Evolutionary conservation across 1,140 invertebrate species (phyloP), one percentile per base, ranked within the genome.

Genomic region (Eriosoma lanigerum): DNA sequence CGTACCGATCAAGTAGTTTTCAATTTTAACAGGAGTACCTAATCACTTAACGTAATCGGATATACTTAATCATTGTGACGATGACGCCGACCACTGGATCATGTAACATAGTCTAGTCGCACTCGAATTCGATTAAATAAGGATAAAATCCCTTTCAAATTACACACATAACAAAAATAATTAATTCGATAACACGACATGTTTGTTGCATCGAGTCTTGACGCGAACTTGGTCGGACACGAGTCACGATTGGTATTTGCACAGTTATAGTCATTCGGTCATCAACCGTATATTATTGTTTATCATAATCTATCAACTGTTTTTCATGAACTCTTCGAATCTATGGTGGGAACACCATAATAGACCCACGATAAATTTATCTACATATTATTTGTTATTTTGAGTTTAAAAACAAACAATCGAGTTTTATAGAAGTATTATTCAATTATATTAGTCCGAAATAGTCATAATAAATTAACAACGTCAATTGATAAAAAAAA

Each of bases 401-500:
- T 29, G 6, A 52, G 10, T 72, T 52, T 3, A n/a, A n/a, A n/a
- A n/a, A 54, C 1, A 54, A 38, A 38, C 10, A 72, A 72, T 52
- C 68, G 46, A 46, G 68, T 72, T 52, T 52, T 29, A 72, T 10
- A 24, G 68, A 10, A n/a, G n/a, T 12, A 29, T 72, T 70, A 21
- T 66, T 44, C 64, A 68, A 48, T 38, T 4, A 38, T 38, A 38
- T 38, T 38, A 38, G 32, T 38, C 32, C 32, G 32, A 8, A 38
- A 38, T n/a, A 38, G 8, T 8, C 3, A 38, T 38, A 38, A 38
- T 38, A 38, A n/a, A n/a, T n/a, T n/a, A n/a, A n/a, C n/a, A n/a
- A n/a, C n/a, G n/a, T n/a, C n/a, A n/a, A n/a, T n/a, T n/a, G n/a
- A n/a, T n/a, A n/a, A n/a, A n/a, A n/a, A n/a, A n/a, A n/a, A n/a